A percentile compares a stretch with the other conserved stretches of the same genome.
Evolutionary conservation across 2,797 vertebrate genomes (phyloP).

Genomic region (Echiichthys vipera): DNA sequence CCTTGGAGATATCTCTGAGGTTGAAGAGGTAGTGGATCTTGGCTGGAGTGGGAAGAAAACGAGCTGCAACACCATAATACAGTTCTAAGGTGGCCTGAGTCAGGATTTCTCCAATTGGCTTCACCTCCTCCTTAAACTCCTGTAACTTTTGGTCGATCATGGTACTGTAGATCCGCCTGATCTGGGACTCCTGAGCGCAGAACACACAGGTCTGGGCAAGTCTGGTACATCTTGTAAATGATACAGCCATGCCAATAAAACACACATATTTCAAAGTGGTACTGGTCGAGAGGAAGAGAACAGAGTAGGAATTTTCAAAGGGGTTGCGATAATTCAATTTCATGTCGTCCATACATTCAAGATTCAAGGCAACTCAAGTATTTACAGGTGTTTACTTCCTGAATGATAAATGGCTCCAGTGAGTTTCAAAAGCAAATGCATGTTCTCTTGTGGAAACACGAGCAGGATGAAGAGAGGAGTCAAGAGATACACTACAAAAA

Average conservation of each 20-base stretch:
- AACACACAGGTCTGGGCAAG: background rate
- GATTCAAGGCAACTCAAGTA: background rate
- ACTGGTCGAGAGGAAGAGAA: background rate
- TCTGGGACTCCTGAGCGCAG: constrained; percentile 86
- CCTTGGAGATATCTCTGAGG: constrained; percentile 94
- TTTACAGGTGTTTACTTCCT: constrained; percentile 12
- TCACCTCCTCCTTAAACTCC: constrained; percentile 89
- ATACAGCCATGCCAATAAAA: background rate
- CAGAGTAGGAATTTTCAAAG: background rate
- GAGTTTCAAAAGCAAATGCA: constrained; percentile 7
- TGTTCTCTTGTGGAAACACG: background rate
- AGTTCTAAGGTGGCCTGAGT: constrained; percentile 90
- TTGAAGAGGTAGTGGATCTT: constrained; percentile 96
- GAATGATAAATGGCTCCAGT: background rate
- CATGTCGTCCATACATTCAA: background rate
- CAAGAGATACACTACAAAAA: constrained; percentile 44
- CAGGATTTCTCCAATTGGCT: constrained; percentile 87
- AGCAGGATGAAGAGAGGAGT: constrained; percentile 10
- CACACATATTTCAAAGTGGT: background rate
- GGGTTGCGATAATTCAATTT: background rate
- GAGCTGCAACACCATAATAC: constrained; percentile 83
- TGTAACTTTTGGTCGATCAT: constrained; percentile 93
- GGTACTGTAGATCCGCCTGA: constrained; percentile 88
- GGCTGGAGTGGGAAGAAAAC: constrained; percentile 91
- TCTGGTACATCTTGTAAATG: constrained; percentile 1